These are phyloP conservation scores for Rhinatrema bivittatum DNA, from an alignment of 2,797 vertebrate genomes.

Conservation along the genomic window DNA sequence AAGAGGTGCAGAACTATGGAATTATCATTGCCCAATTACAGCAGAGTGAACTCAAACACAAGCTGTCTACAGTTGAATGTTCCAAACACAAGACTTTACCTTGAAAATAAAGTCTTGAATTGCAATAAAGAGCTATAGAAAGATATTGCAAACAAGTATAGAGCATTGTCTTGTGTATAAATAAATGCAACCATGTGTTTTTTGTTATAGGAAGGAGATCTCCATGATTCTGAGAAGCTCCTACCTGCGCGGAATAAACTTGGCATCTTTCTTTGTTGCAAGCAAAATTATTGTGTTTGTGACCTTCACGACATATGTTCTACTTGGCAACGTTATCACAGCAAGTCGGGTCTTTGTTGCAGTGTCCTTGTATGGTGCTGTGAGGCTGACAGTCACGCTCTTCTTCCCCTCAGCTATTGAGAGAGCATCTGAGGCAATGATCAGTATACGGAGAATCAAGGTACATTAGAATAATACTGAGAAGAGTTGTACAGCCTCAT, in stretches of 20 bases:
- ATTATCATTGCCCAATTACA: too few relatives aligned
- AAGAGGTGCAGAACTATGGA: too few relatives aligned
- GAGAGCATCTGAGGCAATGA: slow-evolving; percentile 70
- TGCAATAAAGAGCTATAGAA: too few relatives aligned
- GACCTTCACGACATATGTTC: slow-evolving; percentile 78
- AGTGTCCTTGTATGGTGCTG: slow-evolving; percentile 75
- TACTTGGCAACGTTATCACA: slow-evolving; percentile 71
- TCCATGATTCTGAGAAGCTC: slow-evolving; percentile 83
- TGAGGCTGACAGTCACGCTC: slow-evolving; percentile 83
- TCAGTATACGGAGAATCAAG: slow-evolving; percentile 87
- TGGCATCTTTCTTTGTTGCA: slow-evolving; percentile 85
- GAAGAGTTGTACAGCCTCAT: accelerated
- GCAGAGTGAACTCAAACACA: too few relatives aligned
- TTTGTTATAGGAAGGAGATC: slow-evolving; percentile 77
- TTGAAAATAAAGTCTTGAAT: too few relatives aligned
- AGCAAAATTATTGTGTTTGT: slow-evolving; percentile 88
- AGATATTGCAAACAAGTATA: too few relatives aligned
- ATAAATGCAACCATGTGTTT: too few relatives aligned
- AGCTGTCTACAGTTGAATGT: too few relatives aligned
- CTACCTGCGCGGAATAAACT: slow-evolving; percentile 86
- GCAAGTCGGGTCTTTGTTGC: slow-evolving; percentile 85
- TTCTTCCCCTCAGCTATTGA: slow-evolving; percentile 89
- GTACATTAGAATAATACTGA: too few relatives aligned
- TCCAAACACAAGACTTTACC: too few relatives aligned
- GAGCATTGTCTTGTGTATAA: too few relatives aligned